These are phyloP conservation scores for Calliphora vicina DNA, from an alignment of 1,140 invertebrate genomes.

Conservation along the genomic window DNA sequence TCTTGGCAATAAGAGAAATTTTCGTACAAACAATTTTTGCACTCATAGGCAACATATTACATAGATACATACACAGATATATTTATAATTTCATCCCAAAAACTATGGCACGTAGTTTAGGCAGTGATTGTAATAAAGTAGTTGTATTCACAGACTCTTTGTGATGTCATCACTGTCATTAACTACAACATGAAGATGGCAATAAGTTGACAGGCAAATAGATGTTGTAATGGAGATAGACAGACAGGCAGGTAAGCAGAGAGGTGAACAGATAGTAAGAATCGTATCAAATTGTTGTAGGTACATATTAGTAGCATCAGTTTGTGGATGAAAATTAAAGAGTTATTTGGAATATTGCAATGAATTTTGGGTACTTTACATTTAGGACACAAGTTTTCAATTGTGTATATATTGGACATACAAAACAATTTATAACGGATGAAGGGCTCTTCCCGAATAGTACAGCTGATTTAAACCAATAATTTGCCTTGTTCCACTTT, in stretches of 20 bases:
- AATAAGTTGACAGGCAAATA: constrained; percentile 20
- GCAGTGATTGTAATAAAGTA: not conserved
- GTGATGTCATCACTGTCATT: constrained; percentile 19
- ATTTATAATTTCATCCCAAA: not conserved
- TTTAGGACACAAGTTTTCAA: too few species aligned
- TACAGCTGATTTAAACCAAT: too few species aligned
- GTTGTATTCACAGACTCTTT: not conserved
- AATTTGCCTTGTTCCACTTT: too few species aligned
- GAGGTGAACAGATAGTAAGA: too few species aligned
- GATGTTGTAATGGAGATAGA: not conserved
- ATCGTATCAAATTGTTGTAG: too few species aligned
- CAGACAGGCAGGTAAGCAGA: not conserved
- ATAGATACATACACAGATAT: not conserved
- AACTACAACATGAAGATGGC: constrained; percentile 23
- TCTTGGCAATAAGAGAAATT: not conserved
- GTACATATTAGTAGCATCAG: too few species aligned
- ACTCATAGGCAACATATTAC: not conserved
- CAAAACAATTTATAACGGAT: too few species aligned
- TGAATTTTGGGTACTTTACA: too few species aligned
- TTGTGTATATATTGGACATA: too few species aligned
- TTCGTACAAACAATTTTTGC: not conserved
- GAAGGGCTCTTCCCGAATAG: too few species aligned
- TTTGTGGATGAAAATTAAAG: too few species aligned
- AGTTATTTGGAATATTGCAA: too few species aligned
- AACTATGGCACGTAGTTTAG: not conserved